Evolutionary conservation across 2,113 vertebrate species (phyloP).

Genomic region (Beaufortia kweichowensis): DNA sequence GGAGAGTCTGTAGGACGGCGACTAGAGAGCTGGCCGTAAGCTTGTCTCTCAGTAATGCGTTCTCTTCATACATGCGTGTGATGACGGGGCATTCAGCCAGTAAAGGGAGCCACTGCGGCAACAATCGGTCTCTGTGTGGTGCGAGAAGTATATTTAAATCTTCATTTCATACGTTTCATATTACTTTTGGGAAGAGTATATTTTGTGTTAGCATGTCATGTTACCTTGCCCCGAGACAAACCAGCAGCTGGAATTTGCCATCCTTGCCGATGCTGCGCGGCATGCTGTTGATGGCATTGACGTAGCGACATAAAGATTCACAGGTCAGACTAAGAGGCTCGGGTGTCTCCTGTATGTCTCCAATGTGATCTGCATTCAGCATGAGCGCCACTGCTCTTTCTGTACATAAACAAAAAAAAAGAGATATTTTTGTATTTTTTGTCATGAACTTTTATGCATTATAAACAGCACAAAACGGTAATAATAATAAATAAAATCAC

Average conservation of each 20-base stretch:
- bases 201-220: background rate
- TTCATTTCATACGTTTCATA: background rate
- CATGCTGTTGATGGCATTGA: slow-evolving; percentile 86
- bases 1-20: slow-evolving; percentile 86
- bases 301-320: slow-evolving; percentile 88
- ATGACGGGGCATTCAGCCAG: slow-evolving; percentile 85
- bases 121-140: slow-evolving; percentile 82
- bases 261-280: slow-evolving; percentile 95
- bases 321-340: slow-evolving; percentile 78
- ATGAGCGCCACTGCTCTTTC: slow-evolving; percentile 79
- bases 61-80: slow-evolving; percentile 88
- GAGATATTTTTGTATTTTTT: no score
- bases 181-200: background rate
- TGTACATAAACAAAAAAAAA: slow-evolving; percentile 35
- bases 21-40: slow-evolving; percentile 85
- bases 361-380: slow-evolving; percentile 86
- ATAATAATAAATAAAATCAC: background rate
- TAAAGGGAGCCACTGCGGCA: slow-evolving; percentile 91
- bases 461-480: background rate
- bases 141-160: background rate
- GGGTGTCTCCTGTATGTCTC: slow-evolving; percentile 78
- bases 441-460: background rate
- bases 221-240: slow-evolving; percentile 94
- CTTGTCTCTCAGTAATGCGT: slow-evolving; percentile 85
- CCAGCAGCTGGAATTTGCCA: slow-evolving; percentile 93